Conservation (phyloP, 2,113 vertebrate genomes). For the Elephas maximus region DNA sequence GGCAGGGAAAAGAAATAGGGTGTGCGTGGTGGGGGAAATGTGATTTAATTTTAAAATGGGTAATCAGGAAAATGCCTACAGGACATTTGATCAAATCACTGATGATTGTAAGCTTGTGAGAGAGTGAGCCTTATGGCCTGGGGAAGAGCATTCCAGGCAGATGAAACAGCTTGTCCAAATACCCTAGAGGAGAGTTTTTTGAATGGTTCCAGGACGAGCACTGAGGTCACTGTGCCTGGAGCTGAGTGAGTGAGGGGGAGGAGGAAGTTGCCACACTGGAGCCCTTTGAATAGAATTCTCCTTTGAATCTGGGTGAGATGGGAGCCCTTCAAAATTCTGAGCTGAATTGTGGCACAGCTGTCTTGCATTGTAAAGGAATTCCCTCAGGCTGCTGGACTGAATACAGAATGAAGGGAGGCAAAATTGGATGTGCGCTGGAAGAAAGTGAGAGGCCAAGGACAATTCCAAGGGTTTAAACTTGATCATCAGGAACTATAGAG, state of each 20-base stretch:
- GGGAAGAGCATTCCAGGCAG: not conserved
- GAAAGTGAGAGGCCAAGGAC: no score
- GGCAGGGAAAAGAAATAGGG: not conserved
- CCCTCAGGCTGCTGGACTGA: not conserved
- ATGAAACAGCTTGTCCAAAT: no score
- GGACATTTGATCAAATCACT: not conserved
- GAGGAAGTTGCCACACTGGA: not conserved
- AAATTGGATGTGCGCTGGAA: not conserved
- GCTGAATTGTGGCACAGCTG: not conserved
- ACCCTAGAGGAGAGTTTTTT: not conserved
- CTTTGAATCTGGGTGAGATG: not conserved
- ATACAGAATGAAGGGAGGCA: not conserved
- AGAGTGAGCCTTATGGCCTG: not conserved
- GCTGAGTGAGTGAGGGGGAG: not conserved
- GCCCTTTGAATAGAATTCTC: not conserved
- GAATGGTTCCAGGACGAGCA: not conserved
- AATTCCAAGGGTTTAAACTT: not conserved
- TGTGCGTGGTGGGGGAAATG: not conserved
- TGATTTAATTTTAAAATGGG: not conserved
- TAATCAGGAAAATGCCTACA: not conserved
- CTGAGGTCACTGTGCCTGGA: not conserved
- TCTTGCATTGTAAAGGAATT: not conserved
- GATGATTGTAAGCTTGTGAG: not conserved
- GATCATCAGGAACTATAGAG: not conserved
- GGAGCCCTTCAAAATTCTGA: not conserved